These are phyloP conservation scores for Morbakka virulenta DNA, from an alignment of 30 jellyfish, hydroid and myxozoan genomes.

Conservation along the genomic window DNA sequence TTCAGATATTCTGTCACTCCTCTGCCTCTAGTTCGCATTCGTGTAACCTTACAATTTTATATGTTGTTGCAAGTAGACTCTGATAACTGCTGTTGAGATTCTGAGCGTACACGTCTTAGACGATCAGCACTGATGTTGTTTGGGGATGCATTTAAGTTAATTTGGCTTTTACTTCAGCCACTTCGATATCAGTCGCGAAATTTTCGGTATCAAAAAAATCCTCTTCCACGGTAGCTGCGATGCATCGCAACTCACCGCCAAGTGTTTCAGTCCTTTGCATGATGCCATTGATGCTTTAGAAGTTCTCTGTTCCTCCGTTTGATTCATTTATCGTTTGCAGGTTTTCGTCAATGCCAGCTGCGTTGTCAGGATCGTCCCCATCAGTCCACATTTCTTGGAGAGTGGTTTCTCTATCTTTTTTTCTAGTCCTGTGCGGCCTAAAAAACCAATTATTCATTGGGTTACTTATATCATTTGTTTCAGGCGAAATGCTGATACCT, in stretches of 20 bases:
- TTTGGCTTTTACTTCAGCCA: not conserved
- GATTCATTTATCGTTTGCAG: no score
- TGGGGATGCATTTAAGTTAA: slow-evolving; percentile 10
- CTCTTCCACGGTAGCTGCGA: no score
- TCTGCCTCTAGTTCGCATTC: slow-evolving; percentile 17
- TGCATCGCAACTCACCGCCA: no score
- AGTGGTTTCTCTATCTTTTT: no score
- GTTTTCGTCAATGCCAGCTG: no score
- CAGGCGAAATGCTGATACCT: not conserved
- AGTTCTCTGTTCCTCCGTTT: no score
- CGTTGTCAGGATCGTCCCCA: no score
- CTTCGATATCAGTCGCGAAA: not conserved
- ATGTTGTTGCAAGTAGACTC: slow-evolving; percentile 1
- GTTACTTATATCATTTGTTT: not conserved
- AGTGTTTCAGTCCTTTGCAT: no score
- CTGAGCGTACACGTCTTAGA: not conserved
- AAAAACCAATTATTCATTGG: slow-evolving; percentile 11
- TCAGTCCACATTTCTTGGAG: no score
- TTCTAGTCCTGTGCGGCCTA: slow-evolving; percentile 6
- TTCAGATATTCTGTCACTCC: not conserved
- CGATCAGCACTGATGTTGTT: slow-evolving; percentile 14
- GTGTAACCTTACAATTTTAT: slow-evolving; percentile 1
- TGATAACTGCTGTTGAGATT: slow-evolving; percentile 7
- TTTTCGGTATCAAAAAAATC: not conserved
- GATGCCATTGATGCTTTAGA: no score